These are phyloP conservation scores for Calameuta pallipes DNA, from an alignment of 2,888 invertebrate genomes.

Conservation along the genomic window DNA sequence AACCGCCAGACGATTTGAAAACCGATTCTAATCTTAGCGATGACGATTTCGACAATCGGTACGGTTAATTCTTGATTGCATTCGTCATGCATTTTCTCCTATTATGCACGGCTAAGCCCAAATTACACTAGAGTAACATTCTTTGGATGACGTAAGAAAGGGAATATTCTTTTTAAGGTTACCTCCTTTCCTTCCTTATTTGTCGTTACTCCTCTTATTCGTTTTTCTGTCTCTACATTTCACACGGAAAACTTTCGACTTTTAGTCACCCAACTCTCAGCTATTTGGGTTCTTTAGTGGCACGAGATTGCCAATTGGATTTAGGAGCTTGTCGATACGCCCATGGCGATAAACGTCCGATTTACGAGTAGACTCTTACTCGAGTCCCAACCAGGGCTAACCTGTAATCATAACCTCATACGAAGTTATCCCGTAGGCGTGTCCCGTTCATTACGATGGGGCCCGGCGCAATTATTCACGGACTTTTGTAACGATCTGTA, in stretches of 20 bases:
- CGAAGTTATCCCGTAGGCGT: slow-evolving; percentile 52
- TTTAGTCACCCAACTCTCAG: not conserved
- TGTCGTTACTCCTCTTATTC: not conserved
- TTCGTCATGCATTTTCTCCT: not conserved
- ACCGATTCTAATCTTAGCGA: not conserved
- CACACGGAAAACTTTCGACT: not conserved
- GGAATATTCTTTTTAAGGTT: not conserved
- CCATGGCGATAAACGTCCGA: not conserved
- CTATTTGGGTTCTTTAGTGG: not conserved
- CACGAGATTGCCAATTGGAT: not conserved
- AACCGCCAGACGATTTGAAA: not conserved
- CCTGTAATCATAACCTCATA: slow-evolving; percentile 41
- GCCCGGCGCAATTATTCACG: not conserved
- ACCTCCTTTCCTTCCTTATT: not conserved
- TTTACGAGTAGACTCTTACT: not conserved
- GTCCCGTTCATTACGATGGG: slow-evolving; percentile 30
- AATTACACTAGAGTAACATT: not conserved
- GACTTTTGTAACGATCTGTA: not conserved
- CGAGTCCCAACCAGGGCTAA: slow-evolving; percentile 17
- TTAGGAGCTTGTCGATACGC: not conserved
- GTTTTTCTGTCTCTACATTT: not conserved
- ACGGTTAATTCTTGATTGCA: not conserved
- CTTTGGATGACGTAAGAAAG: not conserved
- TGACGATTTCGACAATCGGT: not conserved
- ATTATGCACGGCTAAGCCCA: not conserved